Evolutionary conservation across 35 echinoderm and acorn worm genomes (phyloP).

Genomic region (Strongylocentrotus purpuratus): DNA sequence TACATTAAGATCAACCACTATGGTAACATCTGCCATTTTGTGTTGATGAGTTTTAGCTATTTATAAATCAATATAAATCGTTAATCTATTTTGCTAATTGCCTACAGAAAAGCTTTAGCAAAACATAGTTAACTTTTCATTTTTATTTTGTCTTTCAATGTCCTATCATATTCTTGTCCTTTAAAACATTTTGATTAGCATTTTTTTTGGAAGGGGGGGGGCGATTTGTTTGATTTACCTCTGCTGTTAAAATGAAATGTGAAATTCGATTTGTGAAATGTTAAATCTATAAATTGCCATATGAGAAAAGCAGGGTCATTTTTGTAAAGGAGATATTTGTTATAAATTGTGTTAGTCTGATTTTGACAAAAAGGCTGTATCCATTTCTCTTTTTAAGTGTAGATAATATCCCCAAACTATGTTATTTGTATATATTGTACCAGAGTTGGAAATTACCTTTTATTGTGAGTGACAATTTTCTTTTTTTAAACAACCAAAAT

Average conservation of each 20-base stretch:
- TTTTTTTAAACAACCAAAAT: neutral
- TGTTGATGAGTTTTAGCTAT: no score
- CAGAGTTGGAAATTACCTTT: neutral
- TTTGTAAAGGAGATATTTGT: neutral
- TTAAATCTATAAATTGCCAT: neutral
- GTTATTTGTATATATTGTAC: neutral
- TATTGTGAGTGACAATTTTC: neutral
- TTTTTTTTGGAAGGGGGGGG: no score
- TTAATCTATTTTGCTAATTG: neutral
- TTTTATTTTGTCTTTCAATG: neutral
- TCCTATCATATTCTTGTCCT: neutral
- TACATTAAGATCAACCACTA: neutral
- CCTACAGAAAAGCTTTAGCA: neutral
- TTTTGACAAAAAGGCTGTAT: neutral
- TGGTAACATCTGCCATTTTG: no score
- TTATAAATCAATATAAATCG: no score
- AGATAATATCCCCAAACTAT: neutral
- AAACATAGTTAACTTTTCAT: neutral
- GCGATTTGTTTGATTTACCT: no score
- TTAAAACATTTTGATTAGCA: neutral
- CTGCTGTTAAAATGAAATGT: no score
- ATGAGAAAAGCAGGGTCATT: neutral
- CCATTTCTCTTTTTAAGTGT: neutral
- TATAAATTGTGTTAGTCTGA: neutral
- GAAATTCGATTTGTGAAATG: neutral